Base-by-base conservation (phyloP, 2,113 vertebrate genomes). In the Cervus canadensis region DNA sequence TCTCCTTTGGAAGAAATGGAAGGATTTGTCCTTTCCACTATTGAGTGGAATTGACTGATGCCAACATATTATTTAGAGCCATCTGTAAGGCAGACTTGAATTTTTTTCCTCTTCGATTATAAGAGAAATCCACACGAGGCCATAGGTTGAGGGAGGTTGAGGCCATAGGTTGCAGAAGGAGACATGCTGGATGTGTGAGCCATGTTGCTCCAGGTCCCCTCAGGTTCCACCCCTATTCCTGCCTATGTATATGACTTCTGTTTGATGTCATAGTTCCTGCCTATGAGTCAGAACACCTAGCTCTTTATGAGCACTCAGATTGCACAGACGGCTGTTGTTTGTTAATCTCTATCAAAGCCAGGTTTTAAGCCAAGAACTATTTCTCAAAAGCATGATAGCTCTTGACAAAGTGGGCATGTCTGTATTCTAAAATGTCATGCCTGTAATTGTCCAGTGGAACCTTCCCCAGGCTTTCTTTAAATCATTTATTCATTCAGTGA, bases 271-370 rank as follows among this genome's bases (percentile, higher is more conserved):
- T 21, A 94, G 36, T 50, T 52, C 36, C 26, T 87, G 60, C 28
- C 87, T 95, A 13, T 85, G n/a, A 93, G 59, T 74, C 36, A 60
- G 48, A 94, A 74, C 64, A 57, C 48, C 12, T 40, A 52, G 48
- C 13, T 85, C 59, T 56, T 25, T 21, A 28, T 28, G 52, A 94
- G 54, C 76, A 5, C 15, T 79, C n/a, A 36, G 57, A 74, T 30
- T 79, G 26, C 52, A 57, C 40, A 25, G 74, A 90, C 62, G 30
- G 62, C 40, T 64, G 74, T 2, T 94, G 4, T 71, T 95, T 56
- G 62, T 90, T 76, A 81, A 40, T 84, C 62, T 96, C 79, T 87
- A 33, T 60, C 88, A 92, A 93, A 97, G 45, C 52, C 57, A 94
- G 23, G 43, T 89, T 74, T 33, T 87, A 89, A 93, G 30, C 79